Conservation (phyloP, 2,797 vertebrate genomes). For the Neosalanx taihuensis region DNA sequence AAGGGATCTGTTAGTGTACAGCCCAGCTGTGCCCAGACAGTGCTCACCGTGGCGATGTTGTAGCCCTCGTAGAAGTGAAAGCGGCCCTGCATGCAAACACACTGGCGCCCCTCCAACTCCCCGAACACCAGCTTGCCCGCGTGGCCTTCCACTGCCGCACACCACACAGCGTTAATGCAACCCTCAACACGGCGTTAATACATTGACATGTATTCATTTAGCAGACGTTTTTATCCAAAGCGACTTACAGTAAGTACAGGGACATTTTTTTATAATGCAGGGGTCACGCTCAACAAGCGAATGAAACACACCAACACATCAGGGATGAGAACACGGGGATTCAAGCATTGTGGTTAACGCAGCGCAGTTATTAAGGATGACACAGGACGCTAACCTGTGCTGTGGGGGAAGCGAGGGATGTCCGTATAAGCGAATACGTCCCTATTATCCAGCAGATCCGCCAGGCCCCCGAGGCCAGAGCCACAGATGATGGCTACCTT, state of each 20-base stretch:
- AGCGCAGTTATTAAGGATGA: not conserved
- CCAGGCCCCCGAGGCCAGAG: constrained; percentile 72
- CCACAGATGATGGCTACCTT: constrained; percentile 79
- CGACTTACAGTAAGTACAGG: too few species aligned
- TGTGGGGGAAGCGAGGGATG: constrained; percentile 67
- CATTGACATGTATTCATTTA: too few species aligned
- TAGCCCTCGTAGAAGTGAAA: constrained; percentile 85
- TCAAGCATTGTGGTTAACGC: not conserved
- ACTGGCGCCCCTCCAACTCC: constrained; percentile 68
- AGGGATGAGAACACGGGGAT: too few species aligned
- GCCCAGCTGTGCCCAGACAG: not conserved
- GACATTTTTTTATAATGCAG: too few species aligned
- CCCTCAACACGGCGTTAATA: constrained; percentile 9
- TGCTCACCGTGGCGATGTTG: constrained; percentile 68
- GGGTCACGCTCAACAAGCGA: too few species aligned
- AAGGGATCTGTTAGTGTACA: too few species aligned
- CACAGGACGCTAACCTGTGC: not conserved
- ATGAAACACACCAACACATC: too few species aligned
- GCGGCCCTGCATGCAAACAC: constrained; percentile 84
- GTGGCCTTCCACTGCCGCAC: constrained; percentile 72
- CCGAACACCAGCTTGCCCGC: constrained; percentile 80
- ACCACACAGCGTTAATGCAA: not conserved
- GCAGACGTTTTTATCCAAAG: too few species aligned
- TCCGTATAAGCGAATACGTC: constrained; percentile 55
- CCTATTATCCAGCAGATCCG: constrained; percentile 63